phyloP scores from a whole-genome alignment of 1,140 invertebrate genomes.

The Wiebesia pumilae region DNA sequence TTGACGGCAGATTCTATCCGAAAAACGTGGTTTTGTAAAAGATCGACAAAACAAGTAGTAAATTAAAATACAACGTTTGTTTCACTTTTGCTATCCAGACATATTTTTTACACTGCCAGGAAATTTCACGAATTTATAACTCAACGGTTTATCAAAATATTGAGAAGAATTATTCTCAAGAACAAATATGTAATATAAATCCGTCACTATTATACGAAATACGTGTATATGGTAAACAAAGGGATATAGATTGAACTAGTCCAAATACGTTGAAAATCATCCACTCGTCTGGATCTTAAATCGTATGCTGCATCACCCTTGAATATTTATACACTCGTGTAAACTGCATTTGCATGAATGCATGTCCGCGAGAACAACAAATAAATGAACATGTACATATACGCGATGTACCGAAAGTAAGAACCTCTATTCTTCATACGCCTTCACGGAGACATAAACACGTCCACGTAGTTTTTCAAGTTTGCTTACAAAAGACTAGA shows the following conservation, averaged over 20 bases:
- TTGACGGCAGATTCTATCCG: no score
- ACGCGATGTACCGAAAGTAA: neutral
- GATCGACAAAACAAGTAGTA: no score
- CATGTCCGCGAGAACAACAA: neutral
- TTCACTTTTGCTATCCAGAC: neutral
- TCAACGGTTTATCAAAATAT: slow-evolving; percentile 32
- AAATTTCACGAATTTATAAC: slow-evolving; percentile 11
- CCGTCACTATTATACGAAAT: neutral
- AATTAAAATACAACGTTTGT: neutral
- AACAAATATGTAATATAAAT: slow-evolving; percentile 28
- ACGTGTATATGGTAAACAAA: slow-evolving; percentile 21
- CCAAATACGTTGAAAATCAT: neutral
- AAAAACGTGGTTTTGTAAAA: no score
- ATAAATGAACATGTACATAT: slow-evolving; percentile 34
- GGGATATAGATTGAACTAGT: neutral
- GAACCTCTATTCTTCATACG: neutral
- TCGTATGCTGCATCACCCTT: slow-evolving; percentile 19
- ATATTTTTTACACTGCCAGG: neutral
- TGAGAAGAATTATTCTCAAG: slow-evolving; percentile 29
- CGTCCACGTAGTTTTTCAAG: slow-evolving; percentile 15
- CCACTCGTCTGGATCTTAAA: neutral
- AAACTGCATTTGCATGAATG: slow-evolving; percentile 5
- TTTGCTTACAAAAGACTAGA: neutral
- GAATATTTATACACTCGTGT: neutral
- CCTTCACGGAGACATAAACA: slow-evolving; percentile 20